Conservation (phyloP, 2,113 vertebrate genomes). For the Nicator chloris region DNA sequence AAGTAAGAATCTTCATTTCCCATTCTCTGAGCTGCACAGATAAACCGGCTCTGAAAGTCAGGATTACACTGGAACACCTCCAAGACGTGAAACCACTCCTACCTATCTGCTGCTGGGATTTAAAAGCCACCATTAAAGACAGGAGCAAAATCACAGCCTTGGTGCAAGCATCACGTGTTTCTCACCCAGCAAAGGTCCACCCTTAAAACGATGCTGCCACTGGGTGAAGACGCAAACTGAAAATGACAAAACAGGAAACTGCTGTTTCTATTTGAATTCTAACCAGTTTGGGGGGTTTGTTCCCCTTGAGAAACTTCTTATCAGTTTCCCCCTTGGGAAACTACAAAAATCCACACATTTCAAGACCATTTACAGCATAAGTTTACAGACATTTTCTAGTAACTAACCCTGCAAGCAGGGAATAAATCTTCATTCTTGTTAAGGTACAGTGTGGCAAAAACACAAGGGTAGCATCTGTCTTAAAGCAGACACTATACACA, state of each 20-base stretch:
- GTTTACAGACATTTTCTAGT: background rate
- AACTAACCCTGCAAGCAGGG: background rate
- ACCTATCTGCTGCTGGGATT: background rate
- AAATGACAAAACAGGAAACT: background rate
- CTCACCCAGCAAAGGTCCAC: background rate
- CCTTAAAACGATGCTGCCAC: background rate
- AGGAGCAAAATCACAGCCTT: background rate
- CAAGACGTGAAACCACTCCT: background rate
- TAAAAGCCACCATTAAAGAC: background rate
- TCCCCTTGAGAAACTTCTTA: background rate
- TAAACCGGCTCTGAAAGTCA: background rate
- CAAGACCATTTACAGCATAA: background rate
- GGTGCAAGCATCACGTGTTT: fast-evolving
- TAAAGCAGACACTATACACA: background rate
- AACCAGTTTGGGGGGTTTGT: fast-evolving
- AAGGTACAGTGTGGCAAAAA: background rate
- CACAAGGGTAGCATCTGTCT: background rate
- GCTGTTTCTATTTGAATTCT: background rate
- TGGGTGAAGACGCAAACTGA: background rate
- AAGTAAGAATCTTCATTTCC: background rate
- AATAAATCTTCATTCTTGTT: background rate
- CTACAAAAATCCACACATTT: background rate
- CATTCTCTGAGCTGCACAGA: background rate
- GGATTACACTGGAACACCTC: background rate
- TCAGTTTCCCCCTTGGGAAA: background rate